phyloP scores from a whole-genome alignment of 2,113 vertebrate species.

The Atherinomorus stipes region DNA sequence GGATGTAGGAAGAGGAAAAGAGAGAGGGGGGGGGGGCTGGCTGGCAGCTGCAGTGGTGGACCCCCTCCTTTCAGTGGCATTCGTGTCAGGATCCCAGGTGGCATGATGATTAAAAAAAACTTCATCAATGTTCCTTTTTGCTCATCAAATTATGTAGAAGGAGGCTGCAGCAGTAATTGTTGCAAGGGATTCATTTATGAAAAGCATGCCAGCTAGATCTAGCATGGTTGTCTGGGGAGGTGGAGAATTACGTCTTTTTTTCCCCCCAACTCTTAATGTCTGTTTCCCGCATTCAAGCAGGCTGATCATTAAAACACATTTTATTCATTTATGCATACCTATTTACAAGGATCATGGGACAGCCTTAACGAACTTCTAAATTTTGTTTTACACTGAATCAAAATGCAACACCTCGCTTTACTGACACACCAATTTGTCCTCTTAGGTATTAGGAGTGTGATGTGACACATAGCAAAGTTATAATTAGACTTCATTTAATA shows the following conservation, averaged over 20 bases:
- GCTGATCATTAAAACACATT: slow-evolving; percentile 40
- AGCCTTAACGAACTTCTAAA: slow-evolving; percentile 10
- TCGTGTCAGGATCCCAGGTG: slow-evolving; percentile 76
- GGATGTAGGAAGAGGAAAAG: slow-evolving; percentile 22
- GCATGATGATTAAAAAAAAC: slow-evolving; percentile 80
- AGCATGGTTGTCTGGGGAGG: slow-evolving; percentile 45
- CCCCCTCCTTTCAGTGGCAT: slow-evolving; percentile 47
- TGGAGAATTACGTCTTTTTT: slow-evolving; percentile 27
- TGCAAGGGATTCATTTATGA: slow-evolving; percentile 76
- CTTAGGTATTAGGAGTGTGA: slow-evolving; percentile 60
- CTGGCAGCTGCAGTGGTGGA: slow-evolving; percentile 62
- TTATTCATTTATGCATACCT: slow-evolving; percentile 46
- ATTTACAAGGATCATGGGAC: slow-evolving; percentile 39
- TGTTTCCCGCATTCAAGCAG: slow-evolving; percentile 13
- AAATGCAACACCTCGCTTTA: slow-evolving; percentile 22
- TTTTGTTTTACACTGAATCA: slow-evolving; percentile 34
- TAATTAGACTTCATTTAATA: slow-evolving; percentile 75
- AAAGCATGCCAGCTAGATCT: slow-evolving; percentile 70
- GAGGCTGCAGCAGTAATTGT: slow-evolving; percentile 76
- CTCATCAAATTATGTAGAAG: slow-evolving; percentile 80
- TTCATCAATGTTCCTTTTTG: slow-evolving; percentile 81
- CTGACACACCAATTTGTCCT: slow-evolving; percentile 63
- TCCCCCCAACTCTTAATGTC: background rate
- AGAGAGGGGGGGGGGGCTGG: slow-evolving; percentile 65
- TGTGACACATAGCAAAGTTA: slow-evolving; percentile 71